Conservation (phyloP, 23 tunicate species). For the Styela clava region DNA sequence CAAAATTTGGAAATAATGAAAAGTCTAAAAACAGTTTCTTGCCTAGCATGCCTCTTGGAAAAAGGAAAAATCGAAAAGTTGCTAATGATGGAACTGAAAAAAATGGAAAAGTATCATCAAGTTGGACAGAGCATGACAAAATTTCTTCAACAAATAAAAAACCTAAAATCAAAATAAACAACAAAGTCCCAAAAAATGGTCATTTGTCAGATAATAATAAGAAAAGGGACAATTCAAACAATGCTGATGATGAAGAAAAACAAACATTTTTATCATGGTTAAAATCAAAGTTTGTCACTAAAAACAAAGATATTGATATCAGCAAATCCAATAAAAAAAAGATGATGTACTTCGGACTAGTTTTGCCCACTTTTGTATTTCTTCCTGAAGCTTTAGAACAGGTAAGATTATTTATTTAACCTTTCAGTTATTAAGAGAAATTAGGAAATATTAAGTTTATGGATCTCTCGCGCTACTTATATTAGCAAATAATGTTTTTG, state of each 20-base stretch:
- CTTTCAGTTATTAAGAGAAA: not conserved
- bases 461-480: no score
- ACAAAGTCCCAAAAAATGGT: not conserved
- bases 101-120: not conserved
- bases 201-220: not conserved
- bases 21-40: not conserved
- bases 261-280: not conserved
- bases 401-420: not conserved
- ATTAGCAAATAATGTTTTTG: no score
- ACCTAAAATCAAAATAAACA: not conserved
- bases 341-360: conserved; percentile 49
- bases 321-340: conserved; percentile 20
- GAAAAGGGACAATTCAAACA: not conserved
- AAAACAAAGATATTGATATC: conserved; percentile 1
- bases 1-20: not conserved
- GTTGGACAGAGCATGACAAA: not conserved
- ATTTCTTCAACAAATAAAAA: not conserved
- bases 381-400: conserved; percentile 57
- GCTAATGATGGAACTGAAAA: not conserved
- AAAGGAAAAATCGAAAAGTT: conserved; percentile 12
- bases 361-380: conserved; percentile 69
- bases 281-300: not conserved
- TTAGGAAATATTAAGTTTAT: no score
- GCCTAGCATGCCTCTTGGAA: not conserved
- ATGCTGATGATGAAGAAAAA: not conserved